A percentile compares a stretch with the other conserved stretches of the same genome.
phyloP scores from a whole-genome alignment of 2,797 vertebrate species.

The Loriculus beryllinus region DNA sequence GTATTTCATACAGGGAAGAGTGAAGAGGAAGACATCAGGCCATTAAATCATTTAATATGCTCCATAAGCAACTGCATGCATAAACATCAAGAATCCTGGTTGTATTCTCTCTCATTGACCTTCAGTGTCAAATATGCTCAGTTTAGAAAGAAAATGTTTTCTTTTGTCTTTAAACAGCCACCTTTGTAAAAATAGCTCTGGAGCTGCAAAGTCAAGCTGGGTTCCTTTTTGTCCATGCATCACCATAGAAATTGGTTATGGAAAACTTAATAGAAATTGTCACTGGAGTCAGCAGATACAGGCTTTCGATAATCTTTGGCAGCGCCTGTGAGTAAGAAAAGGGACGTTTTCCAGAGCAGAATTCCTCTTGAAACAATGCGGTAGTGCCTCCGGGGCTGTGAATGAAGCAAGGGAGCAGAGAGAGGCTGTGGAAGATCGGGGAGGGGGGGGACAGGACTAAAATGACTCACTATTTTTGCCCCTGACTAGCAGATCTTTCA shows the following conservation, averaged over 20 bases:
- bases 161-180: slow-evolving; percentile 39
- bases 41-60: background rate
- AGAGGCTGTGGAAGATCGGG: background rate
- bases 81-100: background rate
- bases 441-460: background rate
- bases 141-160: slow-evolving; percentile 27
- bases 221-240: slow-evolving; percentile 10
- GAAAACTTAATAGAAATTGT: slow-evolving; percentile 41
- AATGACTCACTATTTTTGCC: background rate
- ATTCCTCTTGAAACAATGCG: background rate
- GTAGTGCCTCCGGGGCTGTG: background rate
- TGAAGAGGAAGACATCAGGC: background rate
- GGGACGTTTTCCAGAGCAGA: background rate
- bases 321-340: background rate
- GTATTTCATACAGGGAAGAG: background rate
- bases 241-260: slow-evolving; percentile 35
- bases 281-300: slow-evolving; percentile 15
- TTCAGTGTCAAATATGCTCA: background rate
- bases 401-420: background rate
- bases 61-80: background rate
- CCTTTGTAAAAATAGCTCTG: slow-evolving; percentile 10
- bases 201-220: slow-evolving; percentile 18
- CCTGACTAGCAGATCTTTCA: background rate
- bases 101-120: background rate
- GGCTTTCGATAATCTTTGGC: background rate